Evolutionary conservation across 2,888 invertebrate species (phyloP), one percentile per base, ranked within the genome.

Genomic region (Operophtera brumata): DNA sequence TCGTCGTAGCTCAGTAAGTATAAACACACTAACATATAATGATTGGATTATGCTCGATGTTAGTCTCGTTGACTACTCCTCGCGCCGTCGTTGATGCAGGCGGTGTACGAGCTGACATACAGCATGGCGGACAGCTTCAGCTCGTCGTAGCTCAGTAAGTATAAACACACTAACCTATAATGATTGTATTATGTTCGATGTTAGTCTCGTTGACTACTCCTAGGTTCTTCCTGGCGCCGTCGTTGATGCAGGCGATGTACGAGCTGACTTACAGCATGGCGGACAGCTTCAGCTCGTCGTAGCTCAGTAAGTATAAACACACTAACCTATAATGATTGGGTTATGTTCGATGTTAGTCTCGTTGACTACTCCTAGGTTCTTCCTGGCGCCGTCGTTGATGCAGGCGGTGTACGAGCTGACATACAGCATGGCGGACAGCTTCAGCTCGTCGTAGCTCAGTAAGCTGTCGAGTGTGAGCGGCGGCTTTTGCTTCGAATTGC

Each of bases 371-470:
- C 93, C 93, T 0, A 83, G 82, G 62, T 91, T 89, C 30, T 87
- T 87, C 32, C 93, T 82, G 2, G 83, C 73, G 0, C 93, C 93
- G 54, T 92, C 86, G 56, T 93, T 93, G 46, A 93, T 90, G 62
- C 93, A 93, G 61, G 87, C 89, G 0, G 92, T 92, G 52, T 86
- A 84, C 0, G 93, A 92, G 10, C 92, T 91, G 1, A 93, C 86
- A 28, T 87, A 91, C 43, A 93, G 80, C 78, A 93, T 83, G 0
- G 92, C 90, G 0, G 93, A 91, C 0, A 93, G 61, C 66, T 93
- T 93, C 57, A 93, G 88, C 73, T 93, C 93, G 47, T 93, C 93
- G 64, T 93, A 93, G 47, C 93, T 93, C 12, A 93, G 76, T 59
- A 91, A 92, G 60, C 90, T 88, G 26, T 90, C 84, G 5, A 93